Percentiles rank a stretch among this genome's conserved stretches.
These are phyloP conservation scores for Chalcis sispes DNA, from an alignment of 2,888 invertebrate species.

Conservation along the genomic window DNA sequence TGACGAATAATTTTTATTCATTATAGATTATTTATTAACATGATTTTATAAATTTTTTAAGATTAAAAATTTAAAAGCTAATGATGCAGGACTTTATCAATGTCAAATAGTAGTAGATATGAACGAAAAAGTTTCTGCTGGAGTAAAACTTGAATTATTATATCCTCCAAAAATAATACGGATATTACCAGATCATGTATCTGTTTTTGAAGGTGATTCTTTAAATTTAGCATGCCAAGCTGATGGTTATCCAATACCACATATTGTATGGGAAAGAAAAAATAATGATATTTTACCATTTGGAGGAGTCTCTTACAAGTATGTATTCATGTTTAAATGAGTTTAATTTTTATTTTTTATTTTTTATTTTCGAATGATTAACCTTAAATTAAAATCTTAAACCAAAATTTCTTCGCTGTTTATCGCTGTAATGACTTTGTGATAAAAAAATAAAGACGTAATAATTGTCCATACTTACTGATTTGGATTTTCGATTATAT, in stretches of 20 bases:
- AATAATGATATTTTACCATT: slow-evolving; percentile 13
- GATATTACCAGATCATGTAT: background rate
- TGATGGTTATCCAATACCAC: slow-evolving; percentile 21
- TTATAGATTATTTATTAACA: background rate
- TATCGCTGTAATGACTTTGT: too few relatives aligned
- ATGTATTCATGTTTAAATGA: too few relatives aligned
- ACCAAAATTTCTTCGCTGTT: too few relatives aligned
- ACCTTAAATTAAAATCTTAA: too few relatives aligned
- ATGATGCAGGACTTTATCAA: slow-evolving; percentile 27
- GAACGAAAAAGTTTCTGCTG: slow-evolving; percentile 8
- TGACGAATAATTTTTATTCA: background rate
- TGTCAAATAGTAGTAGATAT: slow-evolving; percentile 3
- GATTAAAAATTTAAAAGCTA: slow-evolving; percentile 9
- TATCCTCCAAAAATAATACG: slow-evolving; percentile 22
- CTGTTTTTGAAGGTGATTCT: slow-evolving; percentile 14
- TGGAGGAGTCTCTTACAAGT: slow-evolving; percentile 7
- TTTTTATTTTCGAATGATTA: too few relatives aligned
- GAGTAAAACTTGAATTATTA: slow-evolving; percentile 20
- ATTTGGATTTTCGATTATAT: too few relatives aligned
- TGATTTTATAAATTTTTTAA: slow-evolving; percentile 1
- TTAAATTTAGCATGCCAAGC: slow-evolving; percentile 20
- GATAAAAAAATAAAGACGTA: too few relatives aligned
- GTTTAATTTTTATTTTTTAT: too few relatives aligned
- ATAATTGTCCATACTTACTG: too few relatives aligned
- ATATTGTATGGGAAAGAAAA: slow-evolving; percentile 26